Evolutionary conservation across 2,797 vertebrate species (phyloP), one percentile per base, ranked within the genome.

Genomic region (Babyrousa celebensis): DNA sequence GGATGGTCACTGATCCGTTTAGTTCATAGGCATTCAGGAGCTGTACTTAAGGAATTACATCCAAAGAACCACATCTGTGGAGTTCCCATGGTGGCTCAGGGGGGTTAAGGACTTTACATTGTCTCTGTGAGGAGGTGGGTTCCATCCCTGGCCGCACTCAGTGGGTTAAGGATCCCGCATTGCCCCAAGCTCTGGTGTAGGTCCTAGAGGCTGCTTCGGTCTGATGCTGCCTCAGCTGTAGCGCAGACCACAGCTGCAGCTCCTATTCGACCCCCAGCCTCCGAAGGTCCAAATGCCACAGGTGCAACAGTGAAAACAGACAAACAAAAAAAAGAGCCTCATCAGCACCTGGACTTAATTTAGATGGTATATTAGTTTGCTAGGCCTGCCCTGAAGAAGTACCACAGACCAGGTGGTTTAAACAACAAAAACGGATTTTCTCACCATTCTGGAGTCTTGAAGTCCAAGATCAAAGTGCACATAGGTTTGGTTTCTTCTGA

Each of bases 351-450:
- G 18, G 18, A 70, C 32, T 65, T 70, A 89, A 70, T 71, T 79
- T 63, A 62, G 63, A 40, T 25, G 17, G 11, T 2, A 1, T 43
- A n/a, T 78, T 78, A 52, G 56, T 90, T 56, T 71, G 71, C 72
- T 43, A 36, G 2, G 43, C 43, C n/a, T 63, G 3, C 20, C 11
- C 4, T 54, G 54, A 91, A 40, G n/a, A 85, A 78, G 43, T 36
- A 78, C 43, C 87, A 70, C 27, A 43, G 25, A 29, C 52, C 36
- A 14, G 9, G 32, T 5, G 10, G 62, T 68, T 89, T 84, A 89
- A 78, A 60, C 71, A 89, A 62, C 25, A 78, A 54, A 85, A 16
- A 54, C 70, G 54, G 54, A 85, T 85, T 94, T 89, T 70, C 54
- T 85, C 54, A 77, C n/a, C 54, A 15, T 70, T 89, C 63, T 62